These are phyloP conservation scores for Taphrorychus bicolor DNA, from an alignment of 2,888 invertebrate genomes.

Conservation along the genomic window DNA sequence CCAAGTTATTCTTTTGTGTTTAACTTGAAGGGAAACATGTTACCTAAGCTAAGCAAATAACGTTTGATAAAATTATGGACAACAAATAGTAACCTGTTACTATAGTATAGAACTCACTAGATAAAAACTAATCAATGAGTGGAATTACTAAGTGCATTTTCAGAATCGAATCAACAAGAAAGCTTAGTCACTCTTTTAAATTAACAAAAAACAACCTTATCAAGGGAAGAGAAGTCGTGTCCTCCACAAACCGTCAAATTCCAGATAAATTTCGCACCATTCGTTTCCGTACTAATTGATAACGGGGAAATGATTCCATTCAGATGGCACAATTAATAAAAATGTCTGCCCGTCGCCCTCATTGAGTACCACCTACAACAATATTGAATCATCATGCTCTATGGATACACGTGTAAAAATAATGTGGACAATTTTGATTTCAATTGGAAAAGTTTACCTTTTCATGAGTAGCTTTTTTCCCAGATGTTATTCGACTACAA, in stretches of 20 bases:
- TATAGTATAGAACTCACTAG: too few relatives aligned
- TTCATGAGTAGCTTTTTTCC: too few relatives aligned
- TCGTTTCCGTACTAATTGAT: conserved; percentile 45
- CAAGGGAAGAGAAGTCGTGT: conserved; percentile 33
- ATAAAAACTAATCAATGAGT: too few relatives aligned
- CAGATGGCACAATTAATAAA: conserved; percentile 23
- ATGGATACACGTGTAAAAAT: conserved; percentile 12
- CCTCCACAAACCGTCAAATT: conserved; percentile 48
- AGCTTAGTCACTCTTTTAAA: background rate
- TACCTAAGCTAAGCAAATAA: too few relatives aligned
- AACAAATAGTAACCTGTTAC: too few relatives aligned
- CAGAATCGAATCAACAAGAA: background rate
- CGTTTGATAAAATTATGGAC: too few relatives aligned
- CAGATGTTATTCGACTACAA: too few relatives aligned
- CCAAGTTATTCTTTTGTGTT: too few relatives aligned
- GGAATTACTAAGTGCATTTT: background rate
- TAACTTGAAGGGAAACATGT: too few relatives aligned
- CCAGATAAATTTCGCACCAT: conserved; percentile 47
- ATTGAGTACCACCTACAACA: conserved; percentile 10
- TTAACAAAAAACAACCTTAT: conserved; percentile 16
- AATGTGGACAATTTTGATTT: too few relatives aligned
- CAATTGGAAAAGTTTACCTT: too few relatives aligned
- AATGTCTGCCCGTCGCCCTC: conserved; percentile 14
- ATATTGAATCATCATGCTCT: background rate
- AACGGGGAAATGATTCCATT: conserved; percentile 29